Conservation (phyloP, 2,797 vertebrate genomes). For the Chaetodon trifasciatus region DNA sequence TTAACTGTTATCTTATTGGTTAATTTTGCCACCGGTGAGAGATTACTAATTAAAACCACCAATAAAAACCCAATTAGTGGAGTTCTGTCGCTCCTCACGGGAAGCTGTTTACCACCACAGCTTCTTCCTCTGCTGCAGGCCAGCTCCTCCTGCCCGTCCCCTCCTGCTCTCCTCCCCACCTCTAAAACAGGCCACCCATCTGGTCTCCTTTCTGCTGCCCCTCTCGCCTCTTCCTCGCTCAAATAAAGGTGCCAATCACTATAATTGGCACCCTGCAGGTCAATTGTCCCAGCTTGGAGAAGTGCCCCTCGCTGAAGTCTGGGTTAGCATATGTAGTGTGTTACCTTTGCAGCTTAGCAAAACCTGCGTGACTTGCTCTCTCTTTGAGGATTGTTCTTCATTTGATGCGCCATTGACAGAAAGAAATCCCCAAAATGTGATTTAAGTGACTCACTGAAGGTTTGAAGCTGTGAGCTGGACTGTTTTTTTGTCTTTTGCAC, state of each 20-base stretch:
- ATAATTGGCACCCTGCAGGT: constrained; percentile 87
- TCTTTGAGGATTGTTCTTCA: constrained; percentile 13
- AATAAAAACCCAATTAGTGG: constrained; percentile 41
- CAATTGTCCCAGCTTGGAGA: constrained; percentile 80
- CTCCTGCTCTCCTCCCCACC: constrained; percentile 32
- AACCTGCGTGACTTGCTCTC: constrained; percentile 34
- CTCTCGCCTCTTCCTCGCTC: constrained; percentile 74
- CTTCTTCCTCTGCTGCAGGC: constrained; percentile 35
- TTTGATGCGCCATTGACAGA: neutral
- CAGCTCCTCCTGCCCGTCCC: constrained; percentile 8
- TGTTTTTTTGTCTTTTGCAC: neutral
- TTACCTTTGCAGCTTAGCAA: constrained; percentile 36
- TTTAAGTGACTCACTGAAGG: neutral
- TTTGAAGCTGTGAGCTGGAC: constrained; percentile 1
- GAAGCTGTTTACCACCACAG: constrained; percentile 51
- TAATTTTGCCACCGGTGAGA: constrained; percentile 5
- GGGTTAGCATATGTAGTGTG: constrained; percentile 34
- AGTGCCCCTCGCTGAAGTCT: constrained; percentile 65
- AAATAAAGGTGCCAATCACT: constrained; percentile 87
- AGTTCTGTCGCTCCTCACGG: constrained; percentile 40
- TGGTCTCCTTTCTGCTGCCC: constrained; percentile 75
- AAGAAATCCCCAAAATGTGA: constrained; percentile 29
- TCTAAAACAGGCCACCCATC: constrained; percentile 85
- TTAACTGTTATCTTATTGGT: neutral
- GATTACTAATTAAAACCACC: constrained; percentile 43